phyloP scores from a whole-genome alignment of 2,113 vertebrate genomes.

The Neoarius graeffei region DNA sequence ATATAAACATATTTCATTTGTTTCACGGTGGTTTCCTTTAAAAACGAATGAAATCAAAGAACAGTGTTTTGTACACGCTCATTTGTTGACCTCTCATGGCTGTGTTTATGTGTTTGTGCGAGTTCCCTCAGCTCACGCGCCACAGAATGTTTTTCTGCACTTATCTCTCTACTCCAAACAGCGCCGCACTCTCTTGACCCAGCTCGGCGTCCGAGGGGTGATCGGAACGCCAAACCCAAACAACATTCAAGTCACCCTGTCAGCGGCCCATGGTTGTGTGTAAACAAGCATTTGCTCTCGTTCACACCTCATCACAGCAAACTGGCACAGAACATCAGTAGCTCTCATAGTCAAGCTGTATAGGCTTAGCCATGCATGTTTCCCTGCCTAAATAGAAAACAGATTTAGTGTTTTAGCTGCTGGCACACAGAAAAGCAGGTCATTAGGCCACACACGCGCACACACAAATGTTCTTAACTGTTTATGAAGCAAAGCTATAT shows the following conservation, averaged over 20 bases:
- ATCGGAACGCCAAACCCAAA: constrained; percentile 58
- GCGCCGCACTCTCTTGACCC: constrained; percentile 48
- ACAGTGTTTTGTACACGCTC: background rate
- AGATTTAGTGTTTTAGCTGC: constrained; percentile 40
- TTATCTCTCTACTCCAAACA: constrained; percentile 59
- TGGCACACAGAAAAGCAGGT: constrained; percentile 36
- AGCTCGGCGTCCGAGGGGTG: constrained; percentile 41
- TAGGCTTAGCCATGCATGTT: constrained; percentile 23
- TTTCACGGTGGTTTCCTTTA: background rate
- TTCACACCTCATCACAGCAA: constrained; percentile 53
- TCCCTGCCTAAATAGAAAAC: constrained; percentile 31
- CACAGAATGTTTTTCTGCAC: constrained; percentile 51
- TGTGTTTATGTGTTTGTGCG: constrained; percentile 36
- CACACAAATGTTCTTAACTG: constrained; percentile 35
- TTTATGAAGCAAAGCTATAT: constrained; percentile 30
- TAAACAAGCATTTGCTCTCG: constrained; percentile 53
- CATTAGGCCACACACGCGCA: constrained; percentile 27
- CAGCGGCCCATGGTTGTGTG: constrained; percentile 50
- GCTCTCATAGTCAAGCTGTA: background rate
- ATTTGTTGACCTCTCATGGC: constrained; percentile 6
- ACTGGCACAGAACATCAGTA: constrained; percentile 8
- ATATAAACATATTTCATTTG: background rate
- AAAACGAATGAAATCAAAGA: background rate
- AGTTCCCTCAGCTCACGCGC: constrained; percentile 37
- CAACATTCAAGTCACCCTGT: constrained; percentile 44